Evolutionary conservation across 2,888 invertebrate species (phyloP), one percentile per base, ranked within the genome.

Genomic region (Drosophila neoperkinsi): DNA sequence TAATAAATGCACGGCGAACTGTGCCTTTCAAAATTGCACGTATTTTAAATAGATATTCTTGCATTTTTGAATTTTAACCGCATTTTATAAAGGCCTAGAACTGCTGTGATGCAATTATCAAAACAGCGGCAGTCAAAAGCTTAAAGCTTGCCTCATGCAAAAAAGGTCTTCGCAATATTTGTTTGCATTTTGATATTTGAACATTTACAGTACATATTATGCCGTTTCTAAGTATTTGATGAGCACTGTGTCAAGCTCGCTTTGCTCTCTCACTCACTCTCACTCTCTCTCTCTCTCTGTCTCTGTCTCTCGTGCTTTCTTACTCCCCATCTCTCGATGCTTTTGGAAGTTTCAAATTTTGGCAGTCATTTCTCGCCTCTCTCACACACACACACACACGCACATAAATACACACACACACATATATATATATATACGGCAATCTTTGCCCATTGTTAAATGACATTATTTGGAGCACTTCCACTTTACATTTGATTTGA

Each of bases 401-500:
- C 28, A 52, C 30, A 55, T 25, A 58, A 18, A 30, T 18, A 46
- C 33, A 66, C 18, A 30, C 36, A 38, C 10, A 36, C 38, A 49
- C 16, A 56, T 21, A 56, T 21, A 56, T 21, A 51, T 33, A 62
- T 28, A 31, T 34, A 28, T 16, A 46, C 38, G n/a, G 71, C 71
- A 71, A 66, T 71, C 56, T 74, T 77, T 59, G 51, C 30, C 63
- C 74, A 82, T 84, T 84, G 84, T 84, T 58, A 71, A 86, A 76
- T 87, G 75, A 82, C 84, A 87, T 87, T 89, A 84, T 87, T 87
- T 79, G 57, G 63, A 80, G 87, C 84, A 77, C 72, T 88, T 74
- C 62, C 69, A 79, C 81, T 83, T 79, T 53, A 71, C 77, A 77
- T 85, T 85, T 70, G 72, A 79, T 79, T 76, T 75, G 69, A 81